These are phyloP conservation scores for zebrafish (Danio rerio) DNA, from an alignment of 2,113 vertebrate genomes.

Conservation along the genomic window GRCz12tu NC_133182.1:34958501-34959000, in stretches of 20 bases:
- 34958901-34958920: too few species aligned
- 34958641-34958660: conserved; percentile 87
- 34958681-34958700: conserved; percentile 79
- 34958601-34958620: conserved; percentile 84
- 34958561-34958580: conserved; percentile 78
- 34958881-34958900: too few species aligned
- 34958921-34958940: neutral
- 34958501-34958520: conserved; percentile 82
- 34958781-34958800: conserved; percentile 10
- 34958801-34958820: neutral
- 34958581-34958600: conserved; percentile 84
- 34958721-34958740: conserved; percentile 90
- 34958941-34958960: neutral
- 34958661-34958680: conserved; percentile 79
- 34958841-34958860: neutral
- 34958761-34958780: conserved; percentile 69
- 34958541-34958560: conserved; percentile 85
- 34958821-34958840: neutral
- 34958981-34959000: neutral
- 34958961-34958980: too few species aligned
- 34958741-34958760: conserved; percentile 94
- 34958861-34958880: neutral
- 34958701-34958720: conserved; percentile 79
- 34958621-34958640: conserved; percentile 83
- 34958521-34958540: conserved; percentile 88